Evolutionary conservation across 1,140 invertebrate species (phyloP).

Genomic region (Halyomorpha halys): DNA sequence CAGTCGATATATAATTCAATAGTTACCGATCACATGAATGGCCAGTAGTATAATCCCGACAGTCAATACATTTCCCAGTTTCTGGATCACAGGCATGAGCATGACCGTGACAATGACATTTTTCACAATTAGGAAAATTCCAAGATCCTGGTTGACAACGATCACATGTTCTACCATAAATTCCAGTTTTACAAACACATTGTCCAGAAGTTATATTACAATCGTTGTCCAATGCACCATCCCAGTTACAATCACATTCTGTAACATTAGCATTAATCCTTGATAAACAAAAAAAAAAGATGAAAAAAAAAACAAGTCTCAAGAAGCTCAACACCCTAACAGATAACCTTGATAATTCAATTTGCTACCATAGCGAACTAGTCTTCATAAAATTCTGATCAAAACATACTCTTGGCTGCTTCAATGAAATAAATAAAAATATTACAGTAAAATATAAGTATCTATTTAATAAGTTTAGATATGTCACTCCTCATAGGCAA

Average conservation of each 20-base stretch:
- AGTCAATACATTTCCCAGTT: constrained; percentile 84
- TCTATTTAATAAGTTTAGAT: background rate
- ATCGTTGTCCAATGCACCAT: constrained; percentile 89
- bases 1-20: constrained; percentile 2
- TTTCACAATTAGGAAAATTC: constrained; percentile 90
- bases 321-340: too few species aligned
- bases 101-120: constrained; percentile 95
- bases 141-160: constrained; percentile 90
- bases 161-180: constrained; percentile 87
- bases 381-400: too few species aligned
- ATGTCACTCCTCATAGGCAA: background rate
- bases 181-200: constrained; percentile 87
- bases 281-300: too few species aligned
- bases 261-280: constrained; percentile 26
- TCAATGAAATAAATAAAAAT: background rate
- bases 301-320: too few species aligned
- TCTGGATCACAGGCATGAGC: constrained; percentile 84
- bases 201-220: constrained; percentile 87
- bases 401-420: too few species aligned
- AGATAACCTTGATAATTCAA: too few species aligned
- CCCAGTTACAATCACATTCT: constrained; percentile 91
- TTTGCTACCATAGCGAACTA: too few species aligned
- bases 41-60: constrained; percentile 78
- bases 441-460: background rate
- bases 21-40: constrained; percentile 68